phyloP scores from a whole-genome alignment of 1,140 invertebrate genomes.

The Heliothis virescens region DNA sequence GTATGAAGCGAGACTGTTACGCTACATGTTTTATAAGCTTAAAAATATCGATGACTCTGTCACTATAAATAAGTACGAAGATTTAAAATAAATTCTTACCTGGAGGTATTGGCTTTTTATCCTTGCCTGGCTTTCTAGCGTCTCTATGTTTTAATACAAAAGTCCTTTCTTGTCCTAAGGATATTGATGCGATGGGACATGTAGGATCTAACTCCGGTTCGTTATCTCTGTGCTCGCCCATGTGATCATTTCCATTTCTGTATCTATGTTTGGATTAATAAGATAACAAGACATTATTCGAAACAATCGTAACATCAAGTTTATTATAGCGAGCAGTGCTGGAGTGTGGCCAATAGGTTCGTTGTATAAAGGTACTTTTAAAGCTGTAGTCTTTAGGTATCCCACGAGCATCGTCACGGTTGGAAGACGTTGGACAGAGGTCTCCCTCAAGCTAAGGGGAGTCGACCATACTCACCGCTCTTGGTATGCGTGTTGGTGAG shows the following conservation, averaged over 20 bases:
- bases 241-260: conserved; percentile 89
- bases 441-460: too few species aligned
- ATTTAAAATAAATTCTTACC: conserved; percentile 80
- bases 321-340: background rate
- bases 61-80: conserved; percentile 85
- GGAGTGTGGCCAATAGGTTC: too few species aligned
- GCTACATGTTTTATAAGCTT: conserved; percentile 93
- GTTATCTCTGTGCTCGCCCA: conserved; percentile 91
- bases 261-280: conserved; percentile 86
- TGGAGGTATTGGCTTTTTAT: conserved; percentile 77
- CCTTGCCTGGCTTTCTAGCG: conserved; percentile 80
- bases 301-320: background rate
- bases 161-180: conserved; percentile 88
- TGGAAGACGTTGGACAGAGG: too few species aligned
- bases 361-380: too few species aligned
- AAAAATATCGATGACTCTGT: conserved; percentile 86
- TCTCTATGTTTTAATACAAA: conserved; percentile 90
- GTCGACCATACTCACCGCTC: too few species aligned
- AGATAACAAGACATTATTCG: background rate
- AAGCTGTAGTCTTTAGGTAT: too few species aligned
- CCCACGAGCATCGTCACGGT: too few species aligned
- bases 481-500: too few species aligned
- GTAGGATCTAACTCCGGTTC: conserved; percentile 88
- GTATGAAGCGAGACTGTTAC: conserved; percentile 95
- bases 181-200: conserved; percentile 90